phyloP scores from a whole-genome alignment of 1,140 invertebrate species.

The Lasaia peninsularis region DNA sequence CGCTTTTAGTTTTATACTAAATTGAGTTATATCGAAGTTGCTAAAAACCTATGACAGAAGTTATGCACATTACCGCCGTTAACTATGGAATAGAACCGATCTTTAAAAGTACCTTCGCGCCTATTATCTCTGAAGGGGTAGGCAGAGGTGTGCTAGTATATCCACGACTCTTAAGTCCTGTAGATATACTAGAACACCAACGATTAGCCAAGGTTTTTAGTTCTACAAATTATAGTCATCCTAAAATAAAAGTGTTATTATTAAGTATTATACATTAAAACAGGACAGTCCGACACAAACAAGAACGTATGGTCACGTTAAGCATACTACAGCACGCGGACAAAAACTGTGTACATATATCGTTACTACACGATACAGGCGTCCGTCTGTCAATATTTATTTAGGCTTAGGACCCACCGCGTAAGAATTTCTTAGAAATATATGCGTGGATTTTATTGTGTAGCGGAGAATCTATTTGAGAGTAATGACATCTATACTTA shows the following conservation, averaged over 20 bases:
- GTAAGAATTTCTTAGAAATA: constrained; percentile 18
- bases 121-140: no score
- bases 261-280: not conserved
- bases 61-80: no score
- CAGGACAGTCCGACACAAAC: not conserved
- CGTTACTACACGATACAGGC: constrained; percentile 44
- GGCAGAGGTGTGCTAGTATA: no score
- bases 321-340: constrained; percentile 24
- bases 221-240: not conserved
- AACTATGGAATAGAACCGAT: no score
- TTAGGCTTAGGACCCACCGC: constrained; percentile 52
- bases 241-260: not conserved
- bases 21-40: no score
- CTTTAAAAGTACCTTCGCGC: no score
- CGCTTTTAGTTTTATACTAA: no score
- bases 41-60: no score
- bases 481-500: constrained; percentile 3
- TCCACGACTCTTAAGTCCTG: no score
- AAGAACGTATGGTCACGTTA: not conserved
- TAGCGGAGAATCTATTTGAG: not conserved
- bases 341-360: constrained; percentile 42
- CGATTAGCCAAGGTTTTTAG: no score
- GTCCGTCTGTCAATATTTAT: constrained; percentile 50
- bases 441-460: constrained; percentile 6
- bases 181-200: no score